A percentile compares a stretch with the other conserved stretches of the same genome.
These are phyloP conservation scores for Garra rufa DNA, from an alignment of 2,113 vertebrate genomes.

Conservation along the genomic window DNA sequence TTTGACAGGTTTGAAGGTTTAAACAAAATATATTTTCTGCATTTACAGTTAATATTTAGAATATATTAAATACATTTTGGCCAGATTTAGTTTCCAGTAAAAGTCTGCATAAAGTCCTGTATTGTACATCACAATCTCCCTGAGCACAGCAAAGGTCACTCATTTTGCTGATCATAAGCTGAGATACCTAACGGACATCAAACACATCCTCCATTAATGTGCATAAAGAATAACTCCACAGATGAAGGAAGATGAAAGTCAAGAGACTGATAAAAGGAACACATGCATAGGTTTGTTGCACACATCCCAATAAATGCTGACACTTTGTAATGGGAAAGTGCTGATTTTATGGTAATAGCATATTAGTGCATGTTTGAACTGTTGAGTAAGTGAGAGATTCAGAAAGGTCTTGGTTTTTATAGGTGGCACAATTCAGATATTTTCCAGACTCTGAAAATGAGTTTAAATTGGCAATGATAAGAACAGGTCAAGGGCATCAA, in stretches of 20 bases:
- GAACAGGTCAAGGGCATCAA: not conserved
- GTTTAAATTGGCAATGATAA: not conserved
- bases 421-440: not conserved
- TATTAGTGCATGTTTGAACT: conserved; percentile 18
- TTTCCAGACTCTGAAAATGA: not conserved
- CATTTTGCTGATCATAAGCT: conserved; percentile 13
- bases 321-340: conserved; percentile 27
- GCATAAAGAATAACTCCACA: conserved; percentile 28
- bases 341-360: conserved; percentile 36
- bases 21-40: not conserved
- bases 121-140: conserved; percentile 22
- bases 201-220: conserved; percentile 18
- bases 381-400: conserved; percentile 1
- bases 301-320: conserved; percentile 36
- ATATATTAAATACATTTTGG: too few species aligned
- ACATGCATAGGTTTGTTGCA: conserved; percentile 15
- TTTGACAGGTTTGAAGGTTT: not conserved
- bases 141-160: conserved; percentile 17
- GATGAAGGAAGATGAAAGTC: conserved; percentile 32
- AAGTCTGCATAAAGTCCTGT: not conserved
- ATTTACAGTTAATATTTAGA: not conserved
- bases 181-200: conserved; percentile 29
- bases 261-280: conserved; percentile 28
- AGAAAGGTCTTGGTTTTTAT: not conserved
- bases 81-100: not conserved